phyloP scores from a whole-genome alignment of 64 coral and sea anemone species.

The Pocillopora damicornis region DNA sequence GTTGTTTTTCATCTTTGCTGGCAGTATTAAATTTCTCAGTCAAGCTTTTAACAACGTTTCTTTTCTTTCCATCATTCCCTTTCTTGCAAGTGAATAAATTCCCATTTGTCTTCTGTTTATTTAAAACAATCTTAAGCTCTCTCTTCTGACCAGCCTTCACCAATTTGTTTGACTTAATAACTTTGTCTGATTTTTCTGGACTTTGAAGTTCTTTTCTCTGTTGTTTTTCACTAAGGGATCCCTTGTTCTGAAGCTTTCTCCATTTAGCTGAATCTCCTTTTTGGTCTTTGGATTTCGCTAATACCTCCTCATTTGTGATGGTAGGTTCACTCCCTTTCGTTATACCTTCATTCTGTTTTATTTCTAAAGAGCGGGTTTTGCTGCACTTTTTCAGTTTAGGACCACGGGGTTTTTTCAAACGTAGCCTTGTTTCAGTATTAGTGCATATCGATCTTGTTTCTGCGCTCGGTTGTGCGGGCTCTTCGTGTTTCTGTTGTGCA shows the following conservation, averaged over 20 bases:
- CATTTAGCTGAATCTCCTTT: neutral
- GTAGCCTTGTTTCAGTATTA: neutral
- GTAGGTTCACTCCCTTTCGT: neutral
- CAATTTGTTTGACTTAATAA: neutral
- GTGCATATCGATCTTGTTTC: neutral
- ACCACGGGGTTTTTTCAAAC: neutral
- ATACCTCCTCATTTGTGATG: neutral
- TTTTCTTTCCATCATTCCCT: neutral
- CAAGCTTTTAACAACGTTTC: constrained; percentile 31
- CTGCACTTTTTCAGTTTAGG: neutral
- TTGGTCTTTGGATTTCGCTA: neutral
- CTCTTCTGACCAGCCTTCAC: neutral
- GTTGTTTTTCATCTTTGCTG: neutral
- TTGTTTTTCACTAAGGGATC: neutral
- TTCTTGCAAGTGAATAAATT: neutral
- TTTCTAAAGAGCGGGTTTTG: neutral
- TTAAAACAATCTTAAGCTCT: neutral
- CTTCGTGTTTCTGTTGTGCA: neutral
- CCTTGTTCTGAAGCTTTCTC: neutral
- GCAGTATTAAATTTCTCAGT: neutral
- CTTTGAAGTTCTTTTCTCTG: constrained; percentile 1
- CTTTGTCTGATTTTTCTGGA: constrained; percentile 24
- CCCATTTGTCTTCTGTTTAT: neutral
- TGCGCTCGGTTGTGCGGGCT: neutral
- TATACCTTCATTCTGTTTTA: neutral